phyloP scores from a whole-genome alignment of 2,113 vertebrate species.

The Menidia beryllina region DNA sequence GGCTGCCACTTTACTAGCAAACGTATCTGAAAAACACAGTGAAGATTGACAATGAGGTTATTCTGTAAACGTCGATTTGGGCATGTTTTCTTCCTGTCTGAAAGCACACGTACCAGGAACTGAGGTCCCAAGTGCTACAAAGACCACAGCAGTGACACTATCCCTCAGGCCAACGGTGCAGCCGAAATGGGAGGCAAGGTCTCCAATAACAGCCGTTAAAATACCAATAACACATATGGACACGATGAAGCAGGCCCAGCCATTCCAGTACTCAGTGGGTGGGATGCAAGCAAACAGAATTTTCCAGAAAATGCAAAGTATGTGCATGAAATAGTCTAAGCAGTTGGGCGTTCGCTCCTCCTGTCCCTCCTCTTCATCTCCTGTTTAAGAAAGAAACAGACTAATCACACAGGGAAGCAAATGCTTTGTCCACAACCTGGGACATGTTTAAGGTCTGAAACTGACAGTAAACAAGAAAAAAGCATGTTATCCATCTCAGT shows the following conservation, averaged over 20 bases:
- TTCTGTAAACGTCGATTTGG: neutral
- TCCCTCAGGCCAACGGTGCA: slow-evolving; percentile 92
- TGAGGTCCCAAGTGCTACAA: slow-evolving; percentile 93
- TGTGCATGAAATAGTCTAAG: slow-evolving; percentile 93
- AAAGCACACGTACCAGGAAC: slow-evolving; percentile 83
- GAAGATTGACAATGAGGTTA: neutral
- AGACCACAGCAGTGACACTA: slow-evolving; percentile 91
- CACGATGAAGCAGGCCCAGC: slow-evolving; percentile 92
- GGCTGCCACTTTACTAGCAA: slow-evolving; percentile 93
- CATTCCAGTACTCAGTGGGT: slow-evolving; percentile 90
- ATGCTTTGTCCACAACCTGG: neutral
- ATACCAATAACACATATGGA: slow-evolving; percentile 88
- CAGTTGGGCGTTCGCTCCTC: slow-evolving; percentile 86
- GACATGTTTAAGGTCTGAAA: neutral
- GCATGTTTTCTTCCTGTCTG: too few relatives aligned
- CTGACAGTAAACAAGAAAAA: neutral
- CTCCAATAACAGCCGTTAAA: slow-evolving; percentile 90
- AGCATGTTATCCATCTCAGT: neutral
- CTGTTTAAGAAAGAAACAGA: slow-evolving; percentile 64
- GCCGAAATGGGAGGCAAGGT: slow-evolving; percentile 94
- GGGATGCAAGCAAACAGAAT: slow-evolving; percentile 90
- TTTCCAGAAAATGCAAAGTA: slow-evolving; percentile 93
- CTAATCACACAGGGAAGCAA: neutral
- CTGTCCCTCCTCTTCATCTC: slow-evolving; percentile 85
- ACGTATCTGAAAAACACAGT: slow-evolving; percentile 83